phyloP scores from a whole-genome alignment of 2,888 invertebrate genomes.

The Rotaria magnacalcarata region DNA sequence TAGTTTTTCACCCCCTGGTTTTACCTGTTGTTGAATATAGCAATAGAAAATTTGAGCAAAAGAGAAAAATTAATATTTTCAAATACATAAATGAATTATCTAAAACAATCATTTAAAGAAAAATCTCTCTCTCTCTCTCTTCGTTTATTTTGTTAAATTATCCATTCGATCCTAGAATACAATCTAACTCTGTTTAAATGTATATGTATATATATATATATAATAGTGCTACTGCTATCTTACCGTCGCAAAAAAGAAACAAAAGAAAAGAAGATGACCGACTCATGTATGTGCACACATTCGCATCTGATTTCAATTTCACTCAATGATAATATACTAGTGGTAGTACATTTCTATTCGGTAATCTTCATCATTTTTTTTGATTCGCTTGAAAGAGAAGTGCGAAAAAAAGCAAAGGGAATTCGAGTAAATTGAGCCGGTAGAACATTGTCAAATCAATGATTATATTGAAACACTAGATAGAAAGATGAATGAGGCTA shows the following conservation, averaged over 20 bases:
- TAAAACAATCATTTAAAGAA: background rate
- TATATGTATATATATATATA: background rate
- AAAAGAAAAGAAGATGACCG: background rate
- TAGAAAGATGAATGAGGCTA: background rate
- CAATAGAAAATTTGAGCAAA: background rate
- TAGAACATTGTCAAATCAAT: background rate
- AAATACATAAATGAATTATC: background rate
- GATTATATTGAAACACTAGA: background rate
- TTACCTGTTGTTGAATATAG: background rate
- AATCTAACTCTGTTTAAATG: background rate
- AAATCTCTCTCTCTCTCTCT: too few species aligned
- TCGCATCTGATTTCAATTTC: constrained; percentile 22
- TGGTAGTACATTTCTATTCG: background rate
- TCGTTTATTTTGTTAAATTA: too few species aligned
- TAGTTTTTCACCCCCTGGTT: too few species aligned
- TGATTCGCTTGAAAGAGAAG: background rate
- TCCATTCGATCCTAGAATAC: background rate
- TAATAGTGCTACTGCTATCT: background rate
- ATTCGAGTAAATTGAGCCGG: background rate
- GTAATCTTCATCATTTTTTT: background rate
- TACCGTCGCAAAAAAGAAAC: background rate
- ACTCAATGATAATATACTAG: background rate
- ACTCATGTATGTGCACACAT: background rate
- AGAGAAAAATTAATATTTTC: background rate
- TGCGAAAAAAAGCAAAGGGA: background rate